Base-by-base conservation (phyloP, 2,888 invertebrate species). In the Branchinecta sandiegonensis region DNA sequence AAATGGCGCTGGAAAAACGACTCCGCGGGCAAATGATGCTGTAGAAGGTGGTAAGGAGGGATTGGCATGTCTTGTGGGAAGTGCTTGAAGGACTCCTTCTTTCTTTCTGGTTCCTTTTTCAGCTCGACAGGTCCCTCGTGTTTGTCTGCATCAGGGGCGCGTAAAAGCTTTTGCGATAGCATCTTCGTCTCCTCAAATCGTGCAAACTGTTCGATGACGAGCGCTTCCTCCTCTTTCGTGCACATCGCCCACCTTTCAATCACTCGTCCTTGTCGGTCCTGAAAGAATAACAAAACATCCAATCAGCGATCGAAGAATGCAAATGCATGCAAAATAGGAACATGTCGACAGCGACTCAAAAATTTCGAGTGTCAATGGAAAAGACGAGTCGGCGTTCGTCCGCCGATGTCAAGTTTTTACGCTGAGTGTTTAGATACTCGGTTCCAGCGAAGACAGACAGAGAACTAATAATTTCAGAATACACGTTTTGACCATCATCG, bases 161-260 rank as follows among this genome's bases (percentile, higher is more conserved):
- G 56, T 17, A 56, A 56, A 56, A 56, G 56, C 56, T 56, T 56
- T 56, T 56, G 56, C 17, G 56, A 56, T 56, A 56, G 56, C 17
- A 56, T 56, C 56, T 56, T 85, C 71, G 92, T 93, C 81, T 91
- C 91, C 76, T 89, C 89, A 75, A 92, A 89, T 75, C 91, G 85
- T 75, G 93, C 85, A 78, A 94, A 93, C 80, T 94, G 92, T 78
- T 92, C 91, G 73, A 94, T 83, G 74, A 93, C 90, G 80, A 92
- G 83, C 77, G 88, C 89, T 81, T 94, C 92, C 80, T 94, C 93
- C 78, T 92, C 89, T 75, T 86, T 83, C 74, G 87, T 88, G 77
- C 89, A 88, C 77, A 91, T 87, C 76, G 86, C 86, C 92, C 93
- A 93, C 83, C 88, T 85, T 82, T 91, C 90, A 79, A 91, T 83